A percentile compares a stretch with the other conserved stretches of the same genome.
These are phyloP conservation scores for Ceryle rudis DNA, from an alignment of 2,797 vertebrate species.

Conservation along the genomic window DNA sequence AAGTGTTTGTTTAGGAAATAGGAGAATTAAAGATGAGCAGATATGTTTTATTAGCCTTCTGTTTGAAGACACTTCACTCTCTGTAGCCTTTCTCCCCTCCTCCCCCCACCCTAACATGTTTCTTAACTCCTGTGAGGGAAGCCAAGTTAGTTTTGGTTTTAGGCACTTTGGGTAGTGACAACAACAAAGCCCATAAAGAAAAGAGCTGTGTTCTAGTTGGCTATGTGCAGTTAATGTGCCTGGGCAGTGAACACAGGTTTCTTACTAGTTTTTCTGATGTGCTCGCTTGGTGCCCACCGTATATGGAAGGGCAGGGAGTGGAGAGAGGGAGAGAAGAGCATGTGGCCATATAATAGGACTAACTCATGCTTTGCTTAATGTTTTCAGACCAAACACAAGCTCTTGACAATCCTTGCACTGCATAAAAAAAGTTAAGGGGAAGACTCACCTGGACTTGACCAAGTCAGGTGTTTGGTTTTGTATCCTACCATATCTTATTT, in stretches of 20 bases:
- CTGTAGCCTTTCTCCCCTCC: not conserved
- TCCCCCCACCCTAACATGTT: not conserved
- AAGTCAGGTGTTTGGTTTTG: not conserved
- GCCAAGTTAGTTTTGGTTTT: not conserved
- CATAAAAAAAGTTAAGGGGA: not conserved
- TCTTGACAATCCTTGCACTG: not conserved
- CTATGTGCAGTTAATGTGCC: not conserved
- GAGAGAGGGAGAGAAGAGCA: not conserved
- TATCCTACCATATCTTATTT: not conserved
- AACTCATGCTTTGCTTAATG: not conserved
- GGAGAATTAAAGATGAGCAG: rapidly evolving
- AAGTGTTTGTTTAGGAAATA: not conserved
- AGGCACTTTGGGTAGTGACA: not conserved
- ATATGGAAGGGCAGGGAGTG: not conserved
- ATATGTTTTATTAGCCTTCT: not conserved
- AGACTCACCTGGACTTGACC: not conserved
- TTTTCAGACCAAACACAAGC: not conserved
- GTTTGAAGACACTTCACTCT: not conserved
- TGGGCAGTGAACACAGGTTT: not conserved
- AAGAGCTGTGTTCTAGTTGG: not conserved
- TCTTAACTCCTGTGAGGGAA: not conserved
- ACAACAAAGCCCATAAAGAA: not conserved
- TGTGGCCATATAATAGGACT: not conserved
- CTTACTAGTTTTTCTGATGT: not conserved
- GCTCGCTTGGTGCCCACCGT: rapidly evolving